Conservation (phyloP, 2,797 vertebrate genomes). For the Knipowitschia caucasica region DNA sequence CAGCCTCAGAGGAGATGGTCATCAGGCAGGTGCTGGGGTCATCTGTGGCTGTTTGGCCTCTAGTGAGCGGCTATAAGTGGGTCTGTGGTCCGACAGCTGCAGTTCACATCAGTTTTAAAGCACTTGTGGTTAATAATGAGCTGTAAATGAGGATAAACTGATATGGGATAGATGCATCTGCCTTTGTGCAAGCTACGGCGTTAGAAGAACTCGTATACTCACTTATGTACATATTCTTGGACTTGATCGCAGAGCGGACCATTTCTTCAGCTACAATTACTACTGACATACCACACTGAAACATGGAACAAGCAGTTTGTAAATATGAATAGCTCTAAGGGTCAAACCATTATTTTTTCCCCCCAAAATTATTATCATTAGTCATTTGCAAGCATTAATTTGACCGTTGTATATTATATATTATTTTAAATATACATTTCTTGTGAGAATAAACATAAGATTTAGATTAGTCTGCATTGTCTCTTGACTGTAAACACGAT, state of each 20-base stretch:
- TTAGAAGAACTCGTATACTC: background rate
- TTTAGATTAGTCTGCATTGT: too few relatives aligned
- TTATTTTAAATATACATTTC: too few relatives aligned
- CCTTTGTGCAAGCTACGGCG: background rate
- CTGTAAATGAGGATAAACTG: slow-evolving; percentile 46
- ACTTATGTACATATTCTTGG: background rate
- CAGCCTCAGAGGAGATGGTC: slow-evolving; percentile 32
- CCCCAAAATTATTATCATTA: too few relatives aligned
- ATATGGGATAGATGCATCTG: background rate
- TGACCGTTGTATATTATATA: too few relatives aligned
- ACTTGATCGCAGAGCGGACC: background rate
- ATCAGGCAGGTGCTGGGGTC: slow-evolving; percentile 54
- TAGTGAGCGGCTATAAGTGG: slow-evolving; percentile 36
- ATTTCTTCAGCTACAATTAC: background rate
- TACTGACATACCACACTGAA: background rate
- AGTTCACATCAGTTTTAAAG: slow-evolving; percentile 75
- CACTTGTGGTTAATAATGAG: slow-evolving; percentile 75
- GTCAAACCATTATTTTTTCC: too few relatives aligned
- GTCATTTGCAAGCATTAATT: too few relatives aligned
- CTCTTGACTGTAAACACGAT: too few relatives aligned
- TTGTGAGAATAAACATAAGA: too few relatives aligned
- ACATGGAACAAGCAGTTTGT: too few relatives aligned
- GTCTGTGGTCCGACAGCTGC: slow-evolving; percentile 62
- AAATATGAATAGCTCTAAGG: too few relatives aligned
- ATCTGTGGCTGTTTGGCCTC: slow-evolving; percentile 46